These are phyloP conservation scores for Setophaga petechia DNA, from an alignment of 2,113 vertebrate genomes.

Conservation along the genomic window DNA sequence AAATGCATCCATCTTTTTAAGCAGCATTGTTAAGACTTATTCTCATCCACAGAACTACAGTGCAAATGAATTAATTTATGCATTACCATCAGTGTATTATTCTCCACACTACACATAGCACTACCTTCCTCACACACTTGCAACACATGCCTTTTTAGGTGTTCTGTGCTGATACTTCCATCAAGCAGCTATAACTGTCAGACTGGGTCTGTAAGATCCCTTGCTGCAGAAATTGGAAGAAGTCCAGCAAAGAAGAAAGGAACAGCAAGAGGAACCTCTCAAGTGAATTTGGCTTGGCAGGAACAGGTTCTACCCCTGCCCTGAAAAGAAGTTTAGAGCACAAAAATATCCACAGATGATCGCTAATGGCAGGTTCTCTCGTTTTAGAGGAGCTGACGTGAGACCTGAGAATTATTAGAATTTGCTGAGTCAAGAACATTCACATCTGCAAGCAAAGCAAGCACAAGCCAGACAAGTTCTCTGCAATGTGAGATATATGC, in stretches of 20 bases:
- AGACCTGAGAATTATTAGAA: not conserved
- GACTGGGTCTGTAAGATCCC: not conserved
- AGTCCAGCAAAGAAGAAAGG: not conserved
- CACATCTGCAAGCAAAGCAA: not conserved
- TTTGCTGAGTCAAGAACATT: not conserved
- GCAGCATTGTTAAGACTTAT: not conserved
- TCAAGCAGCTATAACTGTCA: not conserved
- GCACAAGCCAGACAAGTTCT: not conserved
- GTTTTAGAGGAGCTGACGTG: not conserved
- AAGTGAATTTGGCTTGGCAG: not conserved
- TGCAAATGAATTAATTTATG: not conserved
- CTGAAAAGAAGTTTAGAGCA: not conserved
- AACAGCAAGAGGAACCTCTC: not conserved
- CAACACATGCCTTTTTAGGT: not conserved
- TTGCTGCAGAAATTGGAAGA: not conserved
- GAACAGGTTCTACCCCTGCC: not conserved
- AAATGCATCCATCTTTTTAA: not conserved
- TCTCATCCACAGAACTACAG: not conserved
- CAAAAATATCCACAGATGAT: slow-evolving; percentile 3
- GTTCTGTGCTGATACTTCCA: not conserved
- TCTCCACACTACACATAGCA: rapidly evolving
- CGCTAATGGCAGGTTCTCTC: not conserved
- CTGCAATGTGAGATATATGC: not conserved
- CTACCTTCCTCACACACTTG: not conserved
- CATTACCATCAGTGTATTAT: not conserved